A percentile compares a stretch with the other conserved stretches of the same genome.
These are phyloP conservation scores for Atlantisia rogersi DNA, from an alignment of 2,113 vertebrate species.

Conservation along the genomic window DNA sequence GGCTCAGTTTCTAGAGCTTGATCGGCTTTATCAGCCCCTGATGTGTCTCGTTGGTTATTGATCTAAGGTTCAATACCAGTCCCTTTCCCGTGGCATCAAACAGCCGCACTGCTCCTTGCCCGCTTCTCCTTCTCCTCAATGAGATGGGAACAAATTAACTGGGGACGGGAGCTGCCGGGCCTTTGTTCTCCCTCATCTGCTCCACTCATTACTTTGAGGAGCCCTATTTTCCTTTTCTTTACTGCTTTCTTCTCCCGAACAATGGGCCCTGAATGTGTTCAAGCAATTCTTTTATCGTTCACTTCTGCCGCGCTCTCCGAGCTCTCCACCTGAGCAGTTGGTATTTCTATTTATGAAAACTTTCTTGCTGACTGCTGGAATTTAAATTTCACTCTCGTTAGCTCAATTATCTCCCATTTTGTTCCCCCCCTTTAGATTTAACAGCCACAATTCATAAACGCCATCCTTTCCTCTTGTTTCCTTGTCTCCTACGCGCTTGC, in stretches of 20 bases:
- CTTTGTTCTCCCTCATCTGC: slow-evolving; percentile 54
- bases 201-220: slow-evolving; percentile 53
- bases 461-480: not conserved
- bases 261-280: slow-evolving; percentile 46
- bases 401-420: not conserved
- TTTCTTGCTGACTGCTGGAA: slow-evolving; percentile 55
- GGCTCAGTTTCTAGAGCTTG: not conserved
- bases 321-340: slow-evolving; percentile 50
- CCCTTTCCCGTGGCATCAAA: not conserved
- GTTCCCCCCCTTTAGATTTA: not conserved
- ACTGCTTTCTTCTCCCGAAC: slow-evolving; percentile 45
- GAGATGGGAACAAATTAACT: slow-evolving; percentile 31
- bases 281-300: slow-evolving; percentile 44
- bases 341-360: slow-evolving; percentile 35
- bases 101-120: not conserved
- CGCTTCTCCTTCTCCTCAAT: not conserved
- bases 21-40: not conserved
- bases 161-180: slow-evolving; percentile 12
- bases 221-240: slow-evolving; percentile 27
- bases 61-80: not conserved
- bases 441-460: not conserved
- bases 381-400: slow-evolving; percentile 6
- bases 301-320: slow-evolving; percentile 18
- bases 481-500: not conserved
- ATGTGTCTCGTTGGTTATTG: not conserved